These are phyloP conservation scores for Seriola dumerili DNA, from an alignment of 2,113 vertebrate species.

Conservation along the genomic window DNA sequence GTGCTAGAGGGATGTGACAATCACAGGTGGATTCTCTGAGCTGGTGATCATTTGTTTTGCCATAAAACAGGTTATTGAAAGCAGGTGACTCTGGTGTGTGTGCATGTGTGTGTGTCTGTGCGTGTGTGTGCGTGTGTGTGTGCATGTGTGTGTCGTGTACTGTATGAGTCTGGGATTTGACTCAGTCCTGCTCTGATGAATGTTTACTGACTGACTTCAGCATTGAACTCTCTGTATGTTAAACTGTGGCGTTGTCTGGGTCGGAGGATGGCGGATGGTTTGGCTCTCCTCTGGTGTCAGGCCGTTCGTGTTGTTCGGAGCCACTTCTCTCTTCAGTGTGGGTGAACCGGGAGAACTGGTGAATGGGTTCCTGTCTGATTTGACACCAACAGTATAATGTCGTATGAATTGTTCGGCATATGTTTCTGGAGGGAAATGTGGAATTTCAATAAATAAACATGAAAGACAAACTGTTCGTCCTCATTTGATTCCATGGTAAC, in stretches of 20 bases:
- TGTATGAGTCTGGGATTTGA: not conserved
- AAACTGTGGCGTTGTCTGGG: not conserved
- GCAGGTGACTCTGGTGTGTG: not conserved
- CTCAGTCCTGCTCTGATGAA: not conserved
- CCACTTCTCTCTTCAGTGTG: not conserved
- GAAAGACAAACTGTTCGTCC: conserved; percentile 6
- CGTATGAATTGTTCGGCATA: conserved; percentile 9
- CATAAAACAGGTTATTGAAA: not conserved
- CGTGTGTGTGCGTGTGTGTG: not conserved
- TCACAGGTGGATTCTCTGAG: too few relatives aligned
- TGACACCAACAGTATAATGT: conserved; percentile 10
- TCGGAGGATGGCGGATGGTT: not conserved
- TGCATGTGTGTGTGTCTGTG: too few relatives aligned
- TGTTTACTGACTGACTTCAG: conserved; percentile 8
- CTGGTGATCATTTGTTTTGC: not conserved
- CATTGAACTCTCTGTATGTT: not conserved
- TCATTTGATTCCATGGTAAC: not conserved
- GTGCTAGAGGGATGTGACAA: not conserved
- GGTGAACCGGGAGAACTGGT: not conserved
- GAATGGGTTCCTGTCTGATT: not conserved
- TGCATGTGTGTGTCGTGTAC: too few relatives aligned
- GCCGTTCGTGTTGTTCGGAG: not conserved
- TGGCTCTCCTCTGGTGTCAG: too few relatives aligned
- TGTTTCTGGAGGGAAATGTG: conserved; percentile 28
- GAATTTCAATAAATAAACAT: conserved; percentile 73